Evolutionary conservation across 2,113 vertebrate genomes (phyloP), one percentile per base, ranked within the genome.

Genomic region (Tiliqua scincoides): DNA sequence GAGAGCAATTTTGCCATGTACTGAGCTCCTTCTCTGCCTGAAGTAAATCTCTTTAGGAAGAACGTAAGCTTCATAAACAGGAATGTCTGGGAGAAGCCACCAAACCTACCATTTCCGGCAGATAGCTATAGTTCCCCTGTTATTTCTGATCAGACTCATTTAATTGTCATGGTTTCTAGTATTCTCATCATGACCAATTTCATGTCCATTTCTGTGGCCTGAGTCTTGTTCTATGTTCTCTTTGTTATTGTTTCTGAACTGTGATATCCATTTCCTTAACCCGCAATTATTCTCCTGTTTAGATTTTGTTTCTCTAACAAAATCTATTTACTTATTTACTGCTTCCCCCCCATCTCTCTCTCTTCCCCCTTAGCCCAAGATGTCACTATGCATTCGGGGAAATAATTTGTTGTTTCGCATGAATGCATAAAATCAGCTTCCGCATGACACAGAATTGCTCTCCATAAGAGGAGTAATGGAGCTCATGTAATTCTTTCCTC

Each of bases 21-120:
- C 57, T 14, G 71, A 77, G 67, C 18, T 63, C 71, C 30, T 48
- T 87, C 89, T 89, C 61, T 63, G 68, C 78, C 68, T 1, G 0
- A 93, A 87, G n/a, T 15, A 75, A 90, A 90, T 88, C 87, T 82
- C 79, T 84, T 90, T 48, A 86, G 91, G 85, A 94, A 90, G 91
- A 83, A 0, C 83, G 91, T 88, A 92, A 81, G 87, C 87, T 89
- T 59, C 86, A 87, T 14, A 65, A 89, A 54, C 83, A 61, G 52
- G 85, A 75, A 65, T 70, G 74, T 63, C 83, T 73, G 59, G 82
- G 83, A 83, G 83, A 73, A 81, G 75, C 90, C 71, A 75, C 78
- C 65, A 80, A 68, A 83, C 43, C 35, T 8, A 87, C 81, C 78
- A 83, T 88, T 92, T 65, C 89, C 40, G 40, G 2, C 71, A 52